Conservation (phyloP, 2,113 vertebrate species). For the Pseudorectes ferrugineus region DNA sequence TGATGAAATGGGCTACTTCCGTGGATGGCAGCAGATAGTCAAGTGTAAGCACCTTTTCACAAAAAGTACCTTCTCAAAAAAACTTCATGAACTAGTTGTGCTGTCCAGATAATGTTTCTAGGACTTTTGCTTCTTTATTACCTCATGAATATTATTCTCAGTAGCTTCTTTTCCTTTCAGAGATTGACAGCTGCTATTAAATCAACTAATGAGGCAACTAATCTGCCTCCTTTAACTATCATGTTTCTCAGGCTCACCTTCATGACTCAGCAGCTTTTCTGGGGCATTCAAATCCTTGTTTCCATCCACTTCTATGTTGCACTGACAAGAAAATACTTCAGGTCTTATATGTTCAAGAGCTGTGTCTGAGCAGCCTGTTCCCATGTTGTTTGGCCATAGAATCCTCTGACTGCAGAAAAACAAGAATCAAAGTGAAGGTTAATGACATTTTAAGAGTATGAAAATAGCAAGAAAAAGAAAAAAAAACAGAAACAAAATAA, state of each 20-base stretch:
- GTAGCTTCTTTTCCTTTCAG: neutral
- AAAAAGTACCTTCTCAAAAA: neutral
- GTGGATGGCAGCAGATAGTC: neutral
- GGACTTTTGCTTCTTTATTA: neutral
- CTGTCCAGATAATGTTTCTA: neutral
- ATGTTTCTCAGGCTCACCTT: neutral
- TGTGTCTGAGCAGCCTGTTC: neutral
- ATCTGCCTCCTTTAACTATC: neutral
- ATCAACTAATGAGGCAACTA: neutral
- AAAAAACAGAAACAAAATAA: neutral
- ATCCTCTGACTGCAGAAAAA: neutral
- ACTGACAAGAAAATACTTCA: neutral
- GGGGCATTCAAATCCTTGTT: neutral
- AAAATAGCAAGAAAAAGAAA: neutral
- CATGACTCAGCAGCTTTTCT: neutral
- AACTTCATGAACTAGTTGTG: neutral
- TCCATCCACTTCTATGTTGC: neutral
- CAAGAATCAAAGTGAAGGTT: neutral
- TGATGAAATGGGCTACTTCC: neutral
- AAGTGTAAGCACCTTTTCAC: neutral
- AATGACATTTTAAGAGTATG: neutral
- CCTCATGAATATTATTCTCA: neutral
- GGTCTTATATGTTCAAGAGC: neutral
- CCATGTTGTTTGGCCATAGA: neutral
- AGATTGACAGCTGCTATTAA: neutral